phyloP scores from a whole-genome alignment of 2,888 invertebrate species.

The Drosophila hawaiiensis region DNA sequence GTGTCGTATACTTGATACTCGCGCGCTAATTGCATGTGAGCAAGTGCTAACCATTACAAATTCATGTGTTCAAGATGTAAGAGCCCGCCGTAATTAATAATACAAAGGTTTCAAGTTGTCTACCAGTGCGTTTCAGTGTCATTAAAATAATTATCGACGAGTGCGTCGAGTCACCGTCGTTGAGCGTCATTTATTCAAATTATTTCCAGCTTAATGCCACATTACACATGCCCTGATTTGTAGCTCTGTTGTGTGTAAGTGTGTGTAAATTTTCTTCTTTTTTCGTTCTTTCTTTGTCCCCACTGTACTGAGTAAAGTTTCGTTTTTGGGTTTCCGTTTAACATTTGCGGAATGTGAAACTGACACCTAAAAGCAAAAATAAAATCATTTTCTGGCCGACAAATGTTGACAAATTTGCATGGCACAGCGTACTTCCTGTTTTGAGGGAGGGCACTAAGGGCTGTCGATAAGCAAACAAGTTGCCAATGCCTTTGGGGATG shows the following conservation, averaged over 20 bases:
- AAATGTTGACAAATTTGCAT: constrained; percentile 59
- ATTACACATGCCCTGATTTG: constrained; percentile 49
- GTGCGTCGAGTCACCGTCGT: constrained; percentile 27
- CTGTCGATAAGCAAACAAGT: constrained; percentile 58
- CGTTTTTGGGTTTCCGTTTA: constrained; percentile 22
- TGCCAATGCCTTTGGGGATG: constrained; percentile 23
- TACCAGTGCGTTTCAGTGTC: constrained; percentile 24
- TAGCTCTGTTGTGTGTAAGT: constrained; percentile 2
- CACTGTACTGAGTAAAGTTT: constrained; percentile 32
- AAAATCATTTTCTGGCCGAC: constrained; percentile 10
- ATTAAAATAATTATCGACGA: constrained; percentile 68
- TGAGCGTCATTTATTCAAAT: constrained; percentile 59
- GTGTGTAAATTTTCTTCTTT: neutral
- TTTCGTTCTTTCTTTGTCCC: neutral
- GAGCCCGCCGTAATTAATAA: constrained; percentile 52
- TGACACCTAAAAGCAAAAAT: constrained; percentile 30
- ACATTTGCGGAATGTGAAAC: constrained; percentile 28
- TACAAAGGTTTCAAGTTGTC: constrained; percentile 45
- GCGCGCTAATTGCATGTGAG: constrained; percentile 40
- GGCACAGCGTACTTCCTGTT: constrained; percentile 48
- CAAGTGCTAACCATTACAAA: constrained; percentile 39
- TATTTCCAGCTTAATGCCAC: constrained; percentile 63
- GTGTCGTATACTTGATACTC: constrained; percentile 36
- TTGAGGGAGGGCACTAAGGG: neutral
- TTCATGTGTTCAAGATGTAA: constrained; percentile 46